These are phyloP conservation scores for Pseudomugil tenellus DNA, from an alignment of 2,797 vertebrate species.

Conservation along the genomic window DNA sequence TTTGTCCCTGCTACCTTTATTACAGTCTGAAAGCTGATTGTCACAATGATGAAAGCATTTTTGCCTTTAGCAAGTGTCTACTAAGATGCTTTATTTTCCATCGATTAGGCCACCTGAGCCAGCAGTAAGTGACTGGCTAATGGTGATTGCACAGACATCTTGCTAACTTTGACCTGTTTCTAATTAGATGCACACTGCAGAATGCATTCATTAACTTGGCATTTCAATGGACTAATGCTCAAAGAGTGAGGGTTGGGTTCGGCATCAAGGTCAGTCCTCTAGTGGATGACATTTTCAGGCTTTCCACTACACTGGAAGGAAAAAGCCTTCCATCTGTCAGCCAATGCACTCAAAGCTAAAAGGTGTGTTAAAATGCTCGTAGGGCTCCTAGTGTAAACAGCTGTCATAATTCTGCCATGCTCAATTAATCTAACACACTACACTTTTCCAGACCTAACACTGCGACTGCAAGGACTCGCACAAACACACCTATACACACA, in stretches of 20 bases:
- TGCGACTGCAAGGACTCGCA: conserved; percentile 53
- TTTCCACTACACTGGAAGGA: conserved; percentile 73
- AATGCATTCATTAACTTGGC: conserved; percentile 69
- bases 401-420: conserved; percentile 85
- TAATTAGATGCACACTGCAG: conserved; percentile 67
- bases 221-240: conserved; percentile 70
- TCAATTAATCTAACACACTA: conserved; percentile 82
- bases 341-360: conserved; percentile 79
- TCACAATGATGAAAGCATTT: conserved; percentile 37
- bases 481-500: conserved; percentile 55
- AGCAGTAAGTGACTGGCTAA: conserved; percentile 59
- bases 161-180: conserved; percentile 63
- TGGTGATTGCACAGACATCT: conserved; percentile 55
- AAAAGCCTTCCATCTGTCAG: conserved; percentile 81
- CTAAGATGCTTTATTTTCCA: conserved; percentile 52
- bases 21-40: conserved; percentile 43
- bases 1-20: conserved; percentile 32
- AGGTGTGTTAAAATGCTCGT: conserved; percentile 81
- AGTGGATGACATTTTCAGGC: conserved; percentile 73
- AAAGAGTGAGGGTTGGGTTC: conserved; percentile 67
- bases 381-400: conserved; percentile 82
- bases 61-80: conserved; percentile 22
- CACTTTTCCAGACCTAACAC: conserved; percentile 77
- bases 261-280: conserved; percentile 74
- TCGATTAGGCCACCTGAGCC: conserved; percentile 56